A percentile compares a stretch with the other conserved stretches of the same genome.
Evolutionary conservation across 2,888 invertebrate genomes (phyloP).

Genomic region (Auanema freiburgensis): DNA sequence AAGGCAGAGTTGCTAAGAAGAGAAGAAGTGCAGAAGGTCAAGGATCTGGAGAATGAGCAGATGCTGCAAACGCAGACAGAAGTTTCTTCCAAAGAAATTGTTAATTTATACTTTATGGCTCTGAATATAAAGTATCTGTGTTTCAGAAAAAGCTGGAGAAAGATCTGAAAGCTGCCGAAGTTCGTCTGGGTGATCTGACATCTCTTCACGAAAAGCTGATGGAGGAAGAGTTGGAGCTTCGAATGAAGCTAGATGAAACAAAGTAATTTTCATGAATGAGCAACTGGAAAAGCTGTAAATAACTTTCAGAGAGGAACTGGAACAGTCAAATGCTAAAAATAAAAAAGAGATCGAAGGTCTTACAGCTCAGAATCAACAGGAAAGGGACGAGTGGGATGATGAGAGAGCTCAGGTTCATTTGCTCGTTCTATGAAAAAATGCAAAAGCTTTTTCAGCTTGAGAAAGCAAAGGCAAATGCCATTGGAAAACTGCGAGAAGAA

Average conservation of each 20-base stretch:
- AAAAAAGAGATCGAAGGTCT: slow-evolving; percentile 18
- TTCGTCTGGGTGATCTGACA: slow-evolving; percentile 32
- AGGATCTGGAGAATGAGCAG: not conserved
- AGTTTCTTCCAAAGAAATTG: too few species aligned
- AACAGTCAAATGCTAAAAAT: slow-evolving; percentile 13
- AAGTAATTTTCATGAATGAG: not conserved
- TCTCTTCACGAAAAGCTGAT: slow-evolving; percentile 34
- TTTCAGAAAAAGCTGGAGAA: too few species aligned
- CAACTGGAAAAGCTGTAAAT: not conserved
- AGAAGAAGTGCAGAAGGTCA: slow-evolving; percentile 2
- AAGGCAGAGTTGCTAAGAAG: slow-evolving; percentile 2
- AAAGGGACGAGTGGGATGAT: slow-evolving; percentile 23
- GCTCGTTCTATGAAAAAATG: not conserved
- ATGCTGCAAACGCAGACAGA: too few species aligned
- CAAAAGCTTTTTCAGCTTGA: slow-evolving; percentile 26
- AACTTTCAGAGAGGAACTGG: slow-evolving; percentile 12
- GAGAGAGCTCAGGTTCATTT: slow-evolving; percentile 18
- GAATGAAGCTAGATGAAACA: slow-evolving; percentile 21
- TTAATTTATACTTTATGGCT: too few species aligned
- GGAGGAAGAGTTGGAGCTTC: slow-evolving; percentile 32
- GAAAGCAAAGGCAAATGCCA: slow-evolving; percentile 18
- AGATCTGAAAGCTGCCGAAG: slow-evolving; percentile 19
- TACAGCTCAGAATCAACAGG: slow-evolving; percentile 14
- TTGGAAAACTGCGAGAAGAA: slow-evolving; percentile 27
- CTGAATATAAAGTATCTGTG: too few species aligned